phyloP scores from a whole-genome alignment of 2,888 invertebrate genomes.

The Ectemnius continuus region DNA sequence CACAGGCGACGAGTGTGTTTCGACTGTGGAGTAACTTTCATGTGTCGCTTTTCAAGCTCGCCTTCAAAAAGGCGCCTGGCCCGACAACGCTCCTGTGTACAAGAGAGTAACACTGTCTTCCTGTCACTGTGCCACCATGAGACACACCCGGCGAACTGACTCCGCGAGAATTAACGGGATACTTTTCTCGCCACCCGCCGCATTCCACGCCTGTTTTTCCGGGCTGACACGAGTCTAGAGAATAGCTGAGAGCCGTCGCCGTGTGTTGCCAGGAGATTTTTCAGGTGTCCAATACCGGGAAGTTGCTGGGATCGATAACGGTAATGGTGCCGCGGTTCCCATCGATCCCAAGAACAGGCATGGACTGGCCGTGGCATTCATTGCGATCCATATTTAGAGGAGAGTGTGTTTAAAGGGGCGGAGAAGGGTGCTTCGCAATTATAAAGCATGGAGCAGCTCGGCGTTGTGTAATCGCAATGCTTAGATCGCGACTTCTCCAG shows the following conservation, averaged over 20 bases:
- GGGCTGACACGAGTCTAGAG: neutral
- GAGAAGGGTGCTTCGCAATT: slow-evolving; percentile 15
- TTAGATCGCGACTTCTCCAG: neutral
- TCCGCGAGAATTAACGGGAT: neutral
- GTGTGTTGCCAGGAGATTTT: neutral
- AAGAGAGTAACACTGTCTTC: too few relatives aligned
- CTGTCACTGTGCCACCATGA: neutral
- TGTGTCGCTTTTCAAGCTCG: too few relatives aligned
- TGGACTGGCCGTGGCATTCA: slow-evolving; percentile 11
- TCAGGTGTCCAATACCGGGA: neutral
- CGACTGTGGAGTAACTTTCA: neutral
- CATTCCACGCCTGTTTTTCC: neutral
- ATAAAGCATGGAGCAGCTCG: slow-evolving; percentile 20
- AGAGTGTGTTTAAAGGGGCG: slow-evolving; percentile 12
- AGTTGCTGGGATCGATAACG: neutral
- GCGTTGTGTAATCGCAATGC: neutral
- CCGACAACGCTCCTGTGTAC: too few relatives aligned
- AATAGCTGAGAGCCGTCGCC: neutral
- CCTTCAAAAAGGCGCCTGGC: slow-evolving; percentile 14
- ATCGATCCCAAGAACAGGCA: slow-evolving; percentile 3
- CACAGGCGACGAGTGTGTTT: neutral
- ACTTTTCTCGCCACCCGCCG: neutral
- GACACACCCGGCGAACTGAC: slow-evolving; percentile 1
- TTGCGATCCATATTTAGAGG: slow-evolving; percentile 17
- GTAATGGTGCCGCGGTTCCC: slow-evolving; percentile 3